Base-by-base conservation (phyloP, 1,140 invertebrate genomes). In the Delia radicum region DNA sequence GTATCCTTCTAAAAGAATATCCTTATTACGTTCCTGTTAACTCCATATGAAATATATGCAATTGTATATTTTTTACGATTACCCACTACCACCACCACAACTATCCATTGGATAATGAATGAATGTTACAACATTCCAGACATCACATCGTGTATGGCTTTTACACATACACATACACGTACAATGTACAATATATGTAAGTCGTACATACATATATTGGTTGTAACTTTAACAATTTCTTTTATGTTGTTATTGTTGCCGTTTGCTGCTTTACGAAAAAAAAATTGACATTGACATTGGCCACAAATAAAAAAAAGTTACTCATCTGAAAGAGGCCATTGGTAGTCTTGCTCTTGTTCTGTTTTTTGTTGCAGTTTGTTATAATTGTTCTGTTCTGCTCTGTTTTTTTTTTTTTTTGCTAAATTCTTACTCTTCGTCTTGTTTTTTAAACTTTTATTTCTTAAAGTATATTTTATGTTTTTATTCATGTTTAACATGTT, bases 281-380 rank as follows among this genome's bases (percentile, higher is more conserved):
- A 69, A 28, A 75, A 75, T 75, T 75, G 74, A 75, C 74, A 75
- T 75, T 75, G 74, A 75, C 74, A 75, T 75, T 75, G 74, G 29
- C 42, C 55, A 26, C 27, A 63, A 55, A 12, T 33, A 6, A 33
- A 6, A 4, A 69, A 69, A 33, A 69, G 29, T 69, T 69, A 69
- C 65, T 69, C 65, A 55, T 69, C 18, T 69, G n/a, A 69, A 69
- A 29, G 29, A 69, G 65, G 65, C 65, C 65, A 69, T 18, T 33
- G 48, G 18, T 55, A 18, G 12, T 55, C n/a, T 55, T 6, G 48
- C 6, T 55, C n/a, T 55, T 21, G n/a, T 55, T 55, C 1, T 55
- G 18, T 55, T 21, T 55, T 3, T 55, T 42, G 37, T 42, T 29
- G 27, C 29, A 29, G 26, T 29, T n/a, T 24, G 4, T 26, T 15